A percentile compares a stretch with the other conserved stretches of the same genome.
phyloP scores from a whole-genome alignment of 2,797 vertebrate species.

The Myotis planiceps region DNA sequence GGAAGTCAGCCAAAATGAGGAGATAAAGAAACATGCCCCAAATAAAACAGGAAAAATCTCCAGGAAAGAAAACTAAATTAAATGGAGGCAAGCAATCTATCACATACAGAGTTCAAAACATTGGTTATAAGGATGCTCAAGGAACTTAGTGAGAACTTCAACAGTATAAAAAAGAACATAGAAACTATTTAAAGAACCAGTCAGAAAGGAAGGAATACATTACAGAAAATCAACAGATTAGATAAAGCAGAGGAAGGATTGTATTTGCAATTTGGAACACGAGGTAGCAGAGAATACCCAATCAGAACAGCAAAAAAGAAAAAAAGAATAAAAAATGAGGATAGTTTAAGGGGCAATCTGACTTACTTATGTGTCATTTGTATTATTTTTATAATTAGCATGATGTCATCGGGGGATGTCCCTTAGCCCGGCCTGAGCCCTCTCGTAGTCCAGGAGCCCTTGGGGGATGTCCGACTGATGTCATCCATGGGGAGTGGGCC shows the following conservation, averaged over 20 bases:
- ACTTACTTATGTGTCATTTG: too few relatives aligned
- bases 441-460: too few relatives aligned
- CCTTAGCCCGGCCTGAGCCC: too few relatives aligned
- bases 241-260: background rate
- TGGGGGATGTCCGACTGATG: too few relatives aligned
- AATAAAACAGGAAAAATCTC: background rate
- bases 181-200: background rate
- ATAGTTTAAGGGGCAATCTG: background rate
- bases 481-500: too few relatives aligned
- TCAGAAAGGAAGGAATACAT: background rate
- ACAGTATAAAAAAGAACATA: background rate
- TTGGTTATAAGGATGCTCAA: background rate
- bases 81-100: background rate
- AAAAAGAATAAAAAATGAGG: background rate
- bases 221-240: background rate
- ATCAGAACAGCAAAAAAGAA: background rate
- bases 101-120: background rate
- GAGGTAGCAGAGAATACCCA: background rate
- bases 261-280: background rate
- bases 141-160: background rate
- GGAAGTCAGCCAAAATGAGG: background rate
- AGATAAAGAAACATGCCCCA: background rate
- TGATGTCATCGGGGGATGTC: too few relatives aligned
- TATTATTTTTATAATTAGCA: too few relatives aligned
- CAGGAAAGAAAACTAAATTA: background rate